phyloP scores from a whole-genome alignment of 2,888 invertebrate genomes.

The Drosophila picticornis region DNA sequence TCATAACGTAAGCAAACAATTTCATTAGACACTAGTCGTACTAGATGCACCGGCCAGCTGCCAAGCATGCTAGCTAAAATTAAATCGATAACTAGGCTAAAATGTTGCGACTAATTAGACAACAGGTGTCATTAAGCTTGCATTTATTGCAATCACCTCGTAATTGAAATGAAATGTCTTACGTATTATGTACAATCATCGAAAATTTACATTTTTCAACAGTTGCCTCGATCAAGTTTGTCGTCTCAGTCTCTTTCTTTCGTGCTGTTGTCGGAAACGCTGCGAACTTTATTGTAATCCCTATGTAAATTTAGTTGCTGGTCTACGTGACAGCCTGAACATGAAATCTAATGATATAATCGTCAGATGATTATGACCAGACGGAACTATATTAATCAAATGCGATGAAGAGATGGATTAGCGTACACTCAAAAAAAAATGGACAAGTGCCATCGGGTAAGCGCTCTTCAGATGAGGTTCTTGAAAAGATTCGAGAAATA shows the following conservation, averaged over 20 bases:
- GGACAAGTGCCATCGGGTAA: not conserved
- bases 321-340: constrained; percentile 27
- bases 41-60: constrained; percentile 16
- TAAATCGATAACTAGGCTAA: constrained; percentile 42
- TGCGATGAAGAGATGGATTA: not conserved
- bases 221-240: constrained; percentile 52
- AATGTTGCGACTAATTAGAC: constrained; percentile 45
- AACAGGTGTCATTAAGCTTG: constrained; percentile 16
- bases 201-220: not conserved
- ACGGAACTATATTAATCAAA: constrained; percentile 40
- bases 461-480: not conserved
- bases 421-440: not conserved
- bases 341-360: not conserved
- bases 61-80: constrained; percentile 13
- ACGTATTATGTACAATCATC: constrained; percentile 22
- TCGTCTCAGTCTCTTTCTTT: constrained; percentile 64
- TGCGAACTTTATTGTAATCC: not conserved
- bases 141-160: not conserved
- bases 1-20: constrained; percentile 73
- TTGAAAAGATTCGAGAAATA: not conserved
- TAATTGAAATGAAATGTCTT: constrained; percentile 17
- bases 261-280: constrained; percentile 37
- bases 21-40: constrained; percentile 53
- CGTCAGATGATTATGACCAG: not conserved
- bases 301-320: constrained; percentile 13